Percentiles rank a stretch among this genome's conserved stretches.
Conservation (phyloP, 1,140 invertebrate species). For the Dolichoris vasculosae region DNA sequence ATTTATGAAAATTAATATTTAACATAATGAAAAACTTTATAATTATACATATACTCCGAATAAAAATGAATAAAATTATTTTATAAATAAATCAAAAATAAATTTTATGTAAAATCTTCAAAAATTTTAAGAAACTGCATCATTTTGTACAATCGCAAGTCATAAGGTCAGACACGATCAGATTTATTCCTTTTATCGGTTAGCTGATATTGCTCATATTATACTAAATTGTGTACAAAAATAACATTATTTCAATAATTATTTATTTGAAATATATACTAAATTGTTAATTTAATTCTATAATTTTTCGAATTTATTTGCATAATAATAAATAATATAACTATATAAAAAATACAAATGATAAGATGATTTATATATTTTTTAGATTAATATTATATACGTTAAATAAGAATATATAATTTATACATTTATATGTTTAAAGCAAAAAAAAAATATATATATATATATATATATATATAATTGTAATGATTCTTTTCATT, state of each 20-base stretch:
- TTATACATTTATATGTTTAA: not conserved
- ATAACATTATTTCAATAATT: too few relatives aligned
- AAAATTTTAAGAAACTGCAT: slow-evolving; percentile 18
- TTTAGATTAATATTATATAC: not conserved
- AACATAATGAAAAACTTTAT: too few relatives aligned
- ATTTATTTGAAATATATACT: not conserved
- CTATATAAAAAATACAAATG: not conserved
- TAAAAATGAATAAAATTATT: not conserved
- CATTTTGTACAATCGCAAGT: slow-evolving; percentile 11
- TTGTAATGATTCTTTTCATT: too few relatives aligned
- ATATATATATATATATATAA: too few relatives aligned
- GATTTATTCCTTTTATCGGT: not conserved
- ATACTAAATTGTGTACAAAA: too few relatives aligned
- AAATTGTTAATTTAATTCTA: not conserved
- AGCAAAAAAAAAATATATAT: too few relatives aligned
- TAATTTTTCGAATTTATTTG: not conserved
- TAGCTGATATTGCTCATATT: not conserved
- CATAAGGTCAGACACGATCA: not conserved
- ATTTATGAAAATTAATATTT: too few relatives aligned
- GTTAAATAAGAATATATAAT: not conserved
- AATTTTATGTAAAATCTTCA: not conserved
- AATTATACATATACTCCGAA: too few relatives aligned
- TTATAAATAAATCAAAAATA: not conserved
- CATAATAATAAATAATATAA: not conserved
- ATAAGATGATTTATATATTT: not conserved